Percentiles rank a stretch among this genome's conserved stretches.
Evolutionary conservation across 2,113 vertebrate genomes (phyloP).

Genomic region (Amphiprion ocellaris): DNA sequence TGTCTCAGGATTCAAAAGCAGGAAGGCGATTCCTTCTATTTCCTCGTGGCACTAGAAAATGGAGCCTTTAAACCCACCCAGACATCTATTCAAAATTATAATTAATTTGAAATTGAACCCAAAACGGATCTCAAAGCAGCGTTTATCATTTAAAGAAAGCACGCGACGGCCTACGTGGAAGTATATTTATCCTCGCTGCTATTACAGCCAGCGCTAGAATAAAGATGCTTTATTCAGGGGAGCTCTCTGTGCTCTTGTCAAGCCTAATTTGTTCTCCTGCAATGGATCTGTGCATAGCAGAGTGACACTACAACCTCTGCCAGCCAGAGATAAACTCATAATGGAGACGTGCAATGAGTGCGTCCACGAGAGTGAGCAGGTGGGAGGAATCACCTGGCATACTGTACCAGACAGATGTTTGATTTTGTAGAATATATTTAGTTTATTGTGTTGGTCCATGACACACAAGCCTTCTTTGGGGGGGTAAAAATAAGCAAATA

Average conservation of each 20-base stretch:
- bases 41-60: constrained; percentile 5
- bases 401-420: constrained; percentile 8
- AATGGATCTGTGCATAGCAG: constrained; percentile 57
- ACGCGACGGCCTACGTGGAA: background rate
- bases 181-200: constrained; percentile 43
- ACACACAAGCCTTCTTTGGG: background rate
- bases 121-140: constrained; percentile 28
- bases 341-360: constrained; percentile 43
- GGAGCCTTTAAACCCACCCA: background rate
- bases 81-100: constrained; percentile 3
- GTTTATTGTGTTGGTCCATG: background rate
- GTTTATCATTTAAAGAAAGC: constrained; percentile 39
- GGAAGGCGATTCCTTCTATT: constrained; percentile 9
- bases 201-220: constrained; percentile 13
- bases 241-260: constrained; percentile 59
- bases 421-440: background rate
- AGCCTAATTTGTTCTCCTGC: constrained; percentile 69
- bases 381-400: constrained; percentile 34
- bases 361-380: constrained; percentile 24
- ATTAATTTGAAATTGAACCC: constrained; percentile 33
- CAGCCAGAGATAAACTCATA: constrained; percentile 64
- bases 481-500: background rate
- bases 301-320: constrained; percentile 68
- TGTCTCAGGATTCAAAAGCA: constrained; percentile 30
- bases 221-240: constrained; percentile 51